These are phyloP conservation scores for Trematocara macrostoma DNA, from an alignment of 2,113 vertebrate genomes.

Conservation along the genomic window DNA sequence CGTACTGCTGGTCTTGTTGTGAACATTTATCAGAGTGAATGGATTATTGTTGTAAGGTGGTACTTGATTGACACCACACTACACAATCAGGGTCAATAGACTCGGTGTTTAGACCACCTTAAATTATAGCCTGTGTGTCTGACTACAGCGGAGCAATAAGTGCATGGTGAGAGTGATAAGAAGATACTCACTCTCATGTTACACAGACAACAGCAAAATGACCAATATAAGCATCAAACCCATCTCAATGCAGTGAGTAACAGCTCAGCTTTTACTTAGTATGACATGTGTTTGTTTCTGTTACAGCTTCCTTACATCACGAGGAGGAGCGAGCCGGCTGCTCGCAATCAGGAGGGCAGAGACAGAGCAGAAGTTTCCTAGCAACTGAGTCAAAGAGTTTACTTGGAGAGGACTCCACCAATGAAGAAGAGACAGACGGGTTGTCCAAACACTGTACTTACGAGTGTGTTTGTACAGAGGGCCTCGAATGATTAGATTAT, in stretches of 20 bases:
- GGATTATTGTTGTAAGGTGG: background rate
- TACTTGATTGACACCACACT: background rate
- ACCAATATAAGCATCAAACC: background rate
- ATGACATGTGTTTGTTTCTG: background rate
- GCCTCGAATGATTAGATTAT: background rate
- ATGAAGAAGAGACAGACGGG: background rate
- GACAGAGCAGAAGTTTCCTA: constrained; percentile 59
- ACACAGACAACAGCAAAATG: background rate
- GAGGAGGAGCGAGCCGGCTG: background rate
- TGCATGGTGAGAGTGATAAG: background rate
- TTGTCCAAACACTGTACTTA: background rate
- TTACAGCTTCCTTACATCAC: constrained; percentile 12
- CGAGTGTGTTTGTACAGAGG: background rate
- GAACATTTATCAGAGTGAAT: background rate
- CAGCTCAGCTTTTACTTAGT: background rate
- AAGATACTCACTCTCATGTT: background rate
- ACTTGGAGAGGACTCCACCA: background rate
- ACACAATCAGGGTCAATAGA: background rate
- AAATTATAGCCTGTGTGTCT: background rate
- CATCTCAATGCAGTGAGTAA: background rate
- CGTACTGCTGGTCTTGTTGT: background rate
- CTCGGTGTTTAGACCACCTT: background rate
- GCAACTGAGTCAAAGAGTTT: constrained; percentile 60
- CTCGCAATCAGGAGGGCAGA: constrained; percentile 13
- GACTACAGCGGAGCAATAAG: background rate